phyloP scores from a whole-genome alignment of 30 jellyfish, hydroid and myxozoan species.

The Cassiopea xamachana region DNA sequence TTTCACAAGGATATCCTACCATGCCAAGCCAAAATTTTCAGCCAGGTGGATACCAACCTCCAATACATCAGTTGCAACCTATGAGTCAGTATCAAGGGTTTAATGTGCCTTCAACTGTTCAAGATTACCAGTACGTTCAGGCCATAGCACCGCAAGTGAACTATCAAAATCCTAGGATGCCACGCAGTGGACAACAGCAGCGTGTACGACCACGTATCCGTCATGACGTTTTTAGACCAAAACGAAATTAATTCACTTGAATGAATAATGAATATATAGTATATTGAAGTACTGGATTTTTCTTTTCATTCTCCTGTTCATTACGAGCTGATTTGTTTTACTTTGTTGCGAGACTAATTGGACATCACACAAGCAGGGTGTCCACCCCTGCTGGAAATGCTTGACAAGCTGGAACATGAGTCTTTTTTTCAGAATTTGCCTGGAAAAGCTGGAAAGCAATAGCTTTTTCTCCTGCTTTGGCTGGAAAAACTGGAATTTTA shows the following conservation, averaged over 20 bases:
- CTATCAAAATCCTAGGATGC: conserved; percentile 10
- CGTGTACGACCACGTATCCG: conserved; percentile 14
- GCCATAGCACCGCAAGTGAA: neutral
- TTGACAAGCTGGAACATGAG: too few relatives aligned
- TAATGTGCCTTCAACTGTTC: neutral
- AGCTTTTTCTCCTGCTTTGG: too few relatives aligned
- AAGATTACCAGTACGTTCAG: neutral
- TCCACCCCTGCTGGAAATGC: too few relatives aligned
- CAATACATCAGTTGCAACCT: neutral
- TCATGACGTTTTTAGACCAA: conserved; percentile 38
- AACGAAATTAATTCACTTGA: conserved; percentile 5
- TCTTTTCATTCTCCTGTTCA: too few relatives aligned
- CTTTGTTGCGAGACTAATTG: too few relatives aligned
- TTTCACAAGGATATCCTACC: conserved; percentile 11
- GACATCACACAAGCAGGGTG: too few relatives aligned
- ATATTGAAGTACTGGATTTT: too few relatives aligned
- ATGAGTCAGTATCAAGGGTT: conserved; percentile 23
- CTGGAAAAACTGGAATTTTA: too few relatives aligned
- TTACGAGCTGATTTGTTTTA: too few relatives aligned
- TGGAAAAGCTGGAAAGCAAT: too few relatives aligned
- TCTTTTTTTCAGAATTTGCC: too few relatives aligned
- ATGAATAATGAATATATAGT: too few relatives aligned
- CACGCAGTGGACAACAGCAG: neutral
- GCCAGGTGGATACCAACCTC: neutral
- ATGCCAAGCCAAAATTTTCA: conserved; percentile 7